Evolutionary conservation across 2,113 vertebrate genomes (phyloP), one percentile per base, ranked within the genome.

Genomic region (Ceyx margarethae): DNA sequence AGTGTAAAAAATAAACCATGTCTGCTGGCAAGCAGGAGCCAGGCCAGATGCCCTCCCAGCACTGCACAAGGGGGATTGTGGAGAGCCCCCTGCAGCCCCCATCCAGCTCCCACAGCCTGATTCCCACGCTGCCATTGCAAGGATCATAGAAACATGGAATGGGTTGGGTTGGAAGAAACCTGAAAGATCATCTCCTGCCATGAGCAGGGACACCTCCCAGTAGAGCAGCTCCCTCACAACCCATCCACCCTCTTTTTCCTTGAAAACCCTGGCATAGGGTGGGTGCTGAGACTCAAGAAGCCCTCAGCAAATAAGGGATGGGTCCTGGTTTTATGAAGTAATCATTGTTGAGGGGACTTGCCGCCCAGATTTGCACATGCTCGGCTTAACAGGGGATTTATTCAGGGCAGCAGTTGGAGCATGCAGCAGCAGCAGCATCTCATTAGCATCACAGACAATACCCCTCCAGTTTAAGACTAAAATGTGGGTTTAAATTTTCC

Each of bases 351-450:
- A 84, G 74, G 45, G 82, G 81, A 78, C 87, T 37, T 37, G 87
- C 68, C 0, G 37, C 78, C 67, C 18, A 71, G 37, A 42, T 91
- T 94, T 93, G 57, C 88, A 78, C 86, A 86, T 72, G 92, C 92
- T 90, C 0, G 4, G 92, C 65, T 94, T 82, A 79, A 78, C 89
- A 86, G 76, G 77, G 90, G 79, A 61, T 91, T 93, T 90, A 90
- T 95, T 96, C 92, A 88, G 90, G 83, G 77, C 16, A 88, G 79
- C 80, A 90, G 91, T 83, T 91, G 93, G 90, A 94, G 85, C 94
- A 91, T 93, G 93, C 46, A 89, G 69, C 85, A 65, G n/a, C 79
- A 45, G 91, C 85, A 51, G 50, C 60, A 62, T 69, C 95, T 94
- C 93, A 94, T 94, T 95, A 96, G 74, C 3, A 37, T 15, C 91